Evolutionary conservation across 2,113 vertebrate genomes (phyloP).

Genomic region (Xiphophorus couchianus): DNA sequence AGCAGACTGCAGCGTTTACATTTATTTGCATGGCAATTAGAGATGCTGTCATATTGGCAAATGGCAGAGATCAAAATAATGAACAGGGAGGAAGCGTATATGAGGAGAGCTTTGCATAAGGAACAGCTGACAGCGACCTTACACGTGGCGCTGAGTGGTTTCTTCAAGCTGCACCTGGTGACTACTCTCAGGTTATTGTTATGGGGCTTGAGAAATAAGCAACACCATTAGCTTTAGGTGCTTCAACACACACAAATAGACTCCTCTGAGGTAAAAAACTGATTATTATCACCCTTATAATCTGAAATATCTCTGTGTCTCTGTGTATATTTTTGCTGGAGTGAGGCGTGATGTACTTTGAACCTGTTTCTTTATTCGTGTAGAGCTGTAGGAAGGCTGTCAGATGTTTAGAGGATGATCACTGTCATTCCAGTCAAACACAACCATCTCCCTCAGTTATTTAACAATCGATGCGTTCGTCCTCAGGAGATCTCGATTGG

Average conservation of each 20-base stretch:
- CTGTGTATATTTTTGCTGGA: neutral
- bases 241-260: conserved; percentile 56
- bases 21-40: conserved; percentile 77
- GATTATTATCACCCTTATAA: conserved; percentile 53
- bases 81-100: conserved; percentile 26
- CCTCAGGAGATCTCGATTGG: conserved; percentile 39
- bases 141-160: neutral
- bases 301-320: conserved; percentile 34
- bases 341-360: conserved; percentile 14
- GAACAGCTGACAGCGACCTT: conserved; percentile 4
- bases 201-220: conserved; percentile 25
- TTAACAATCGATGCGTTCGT: conserved; percentile 15
- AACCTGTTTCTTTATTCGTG: conserved; percentile 38
- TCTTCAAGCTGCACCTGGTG: conserved; percentile 25
- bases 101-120: neutral
- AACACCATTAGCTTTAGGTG: conserved; percentile 39
- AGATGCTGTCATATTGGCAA: conserved; percentile 57
- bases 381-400: conserved; percentile 17
- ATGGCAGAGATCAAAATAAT: conserved; percentile 50
- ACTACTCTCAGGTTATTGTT: conserved; percentile 36
- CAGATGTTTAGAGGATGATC: conserved; percentile 34
- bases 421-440: conserved; percentile 40
- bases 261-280: conserved; percentile 25
- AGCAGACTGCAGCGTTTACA: conserved; percentile 69
- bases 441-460: conserved; percentile 31